Conservation (phyloP, 2,797 vertebrate species). For the Sebastes cheni region DNA sequence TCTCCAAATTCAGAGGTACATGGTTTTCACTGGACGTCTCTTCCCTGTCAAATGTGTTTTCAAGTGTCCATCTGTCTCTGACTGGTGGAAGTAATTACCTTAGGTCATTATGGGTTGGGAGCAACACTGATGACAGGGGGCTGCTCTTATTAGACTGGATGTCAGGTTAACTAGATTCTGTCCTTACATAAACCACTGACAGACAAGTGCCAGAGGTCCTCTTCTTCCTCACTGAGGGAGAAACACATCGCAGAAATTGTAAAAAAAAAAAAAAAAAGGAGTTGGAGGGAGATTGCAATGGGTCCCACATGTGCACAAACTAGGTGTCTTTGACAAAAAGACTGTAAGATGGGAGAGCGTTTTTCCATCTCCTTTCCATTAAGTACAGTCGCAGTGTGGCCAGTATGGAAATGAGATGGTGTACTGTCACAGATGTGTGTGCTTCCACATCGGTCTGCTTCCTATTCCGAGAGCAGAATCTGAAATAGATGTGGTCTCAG, state of each 20-base stretch:
- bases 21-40: not conserved
- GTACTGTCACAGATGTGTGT: conserved; percentile 65
- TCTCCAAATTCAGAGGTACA: not conserved
- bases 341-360: conserved; percentile 23
- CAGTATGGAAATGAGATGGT: conserved; percentile 59
- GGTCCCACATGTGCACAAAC: conserved; percentile 32
- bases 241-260: conserved; percentile 28
- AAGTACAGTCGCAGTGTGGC: conserved; percentile 35
- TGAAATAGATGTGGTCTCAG: conserved; percentile 73
- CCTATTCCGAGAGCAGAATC: conserved; percentile 67
- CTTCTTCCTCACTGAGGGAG: conserved; percentile 12
- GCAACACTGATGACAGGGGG: conserved; percentile 42
- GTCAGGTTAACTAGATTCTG: conserved; percentile 47
- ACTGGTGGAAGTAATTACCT: conserved; percentile 68
- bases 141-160: conserved; percentile 42
- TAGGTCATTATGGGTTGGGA: conserved; percentile 44
- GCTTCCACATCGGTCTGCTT: conserved; percentile 64
- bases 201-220: conserved; percentile 37
- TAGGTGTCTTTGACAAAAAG: conserved; percentile 62
- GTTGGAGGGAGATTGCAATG: conserved; percentile 14
- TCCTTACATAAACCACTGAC: conserved; percentile 23
- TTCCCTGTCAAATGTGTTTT: conserved; percentile 37
- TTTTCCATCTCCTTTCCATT: conserved; percentile 71
- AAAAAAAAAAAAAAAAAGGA: conserved; percentile 29
- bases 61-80: conserved; percentile 12